These are phyloP conservation scores for Ecdyonurus torrentis DNA, from an alignment of 2,888 invertebrate genomes.

Conservation along the genomic window DNA sequence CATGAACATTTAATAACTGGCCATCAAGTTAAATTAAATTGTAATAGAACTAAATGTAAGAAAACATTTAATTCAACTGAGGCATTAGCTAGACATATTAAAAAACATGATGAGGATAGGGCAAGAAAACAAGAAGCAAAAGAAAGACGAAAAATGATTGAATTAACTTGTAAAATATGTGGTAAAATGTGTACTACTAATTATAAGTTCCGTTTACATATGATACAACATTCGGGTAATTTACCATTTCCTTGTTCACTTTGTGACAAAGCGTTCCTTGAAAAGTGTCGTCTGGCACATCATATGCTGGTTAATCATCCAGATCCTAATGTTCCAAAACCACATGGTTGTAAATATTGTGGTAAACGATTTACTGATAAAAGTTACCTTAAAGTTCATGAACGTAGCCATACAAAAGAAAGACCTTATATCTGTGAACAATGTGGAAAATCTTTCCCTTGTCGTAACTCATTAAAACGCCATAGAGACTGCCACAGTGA, in stretches of 20 bases:
- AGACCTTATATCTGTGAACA: background rate
- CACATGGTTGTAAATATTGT: background rate
- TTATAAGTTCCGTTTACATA: background rate
- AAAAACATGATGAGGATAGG: background rate
- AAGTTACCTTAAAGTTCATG: background rate
- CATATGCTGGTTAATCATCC: background rate
- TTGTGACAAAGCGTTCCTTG: background rate
- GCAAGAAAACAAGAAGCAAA: background rate
- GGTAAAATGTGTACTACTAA: background rate
- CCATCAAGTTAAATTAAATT: background rate
- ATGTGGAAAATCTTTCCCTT: background rate
- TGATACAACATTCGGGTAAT: background rate
- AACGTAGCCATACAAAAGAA: background rate
- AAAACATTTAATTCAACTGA: background rate
- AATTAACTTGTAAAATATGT: background rate
- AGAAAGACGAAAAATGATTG: background rate
- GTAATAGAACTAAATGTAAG: background rate
- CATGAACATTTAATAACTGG: background rate
- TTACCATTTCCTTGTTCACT: background rate
- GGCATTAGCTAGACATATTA: background rate
- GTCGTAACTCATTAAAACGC: background rate
- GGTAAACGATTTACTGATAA: background rate
- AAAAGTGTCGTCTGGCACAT: background rate
- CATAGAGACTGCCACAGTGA: constrained; percentile 2
- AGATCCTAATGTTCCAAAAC: background rate